These are phyloP conservation scores for Tapera naevia DNA, from an alignment of 2,797 vertebrate species.

Conservation along the genomic window DNA sequence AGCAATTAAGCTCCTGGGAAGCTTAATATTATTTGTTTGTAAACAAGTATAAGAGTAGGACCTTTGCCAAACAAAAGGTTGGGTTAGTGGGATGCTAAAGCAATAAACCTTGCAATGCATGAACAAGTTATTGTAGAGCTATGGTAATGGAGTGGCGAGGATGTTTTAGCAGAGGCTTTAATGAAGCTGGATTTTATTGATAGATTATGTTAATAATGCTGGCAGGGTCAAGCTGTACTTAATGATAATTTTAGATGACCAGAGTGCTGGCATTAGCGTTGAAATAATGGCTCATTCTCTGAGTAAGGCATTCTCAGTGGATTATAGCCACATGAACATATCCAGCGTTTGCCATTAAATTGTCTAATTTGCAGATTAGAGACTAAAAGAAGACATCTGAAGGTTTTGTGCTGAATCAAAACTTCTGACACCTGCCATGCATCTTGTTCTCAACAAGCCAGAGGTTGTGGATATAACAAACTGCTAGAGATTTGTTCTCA, in stretches of 20 bases:
- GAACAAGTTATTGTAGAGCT: neutral
- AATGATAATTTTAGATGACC: neutral
- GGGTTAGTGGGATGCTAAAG: neutral
- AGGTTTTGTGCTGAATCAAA: neutral
- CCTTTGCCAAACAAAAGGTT: neutral
- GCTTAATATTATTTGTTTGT: neutral
- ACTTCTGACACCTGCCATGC: neutral
- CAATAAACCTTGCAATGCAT: neutral
- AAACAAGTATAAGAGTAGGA: neutral
- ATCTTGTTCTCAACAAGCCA: neutral
- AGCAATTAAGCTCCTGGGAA: constrained; percentile 16
- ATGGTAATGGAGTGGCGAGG: neutral
- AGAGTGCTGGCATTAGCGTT: neutral
- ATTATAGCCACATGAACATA: neutral
- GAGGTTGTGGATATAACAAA: neutral
- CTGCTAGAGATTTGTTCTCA: neutral
- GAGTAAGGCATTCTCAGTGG: neutral
- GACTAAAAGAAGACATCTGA: neutral
- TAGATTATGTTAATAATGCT: neutral
- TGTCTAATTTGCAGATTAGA: neutral
- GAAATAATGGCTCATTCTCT: neutral
- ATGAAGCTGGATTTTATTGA: neutral
- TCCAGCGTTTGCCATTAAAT: neutral
- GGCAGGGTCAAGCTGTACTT: neutral
- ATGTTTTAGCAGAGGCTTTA: neutral